phyloP scores from a whole-genome alignment of 2,797 vertebrate species.

The Brachyrhaphis roseni region DNA sequence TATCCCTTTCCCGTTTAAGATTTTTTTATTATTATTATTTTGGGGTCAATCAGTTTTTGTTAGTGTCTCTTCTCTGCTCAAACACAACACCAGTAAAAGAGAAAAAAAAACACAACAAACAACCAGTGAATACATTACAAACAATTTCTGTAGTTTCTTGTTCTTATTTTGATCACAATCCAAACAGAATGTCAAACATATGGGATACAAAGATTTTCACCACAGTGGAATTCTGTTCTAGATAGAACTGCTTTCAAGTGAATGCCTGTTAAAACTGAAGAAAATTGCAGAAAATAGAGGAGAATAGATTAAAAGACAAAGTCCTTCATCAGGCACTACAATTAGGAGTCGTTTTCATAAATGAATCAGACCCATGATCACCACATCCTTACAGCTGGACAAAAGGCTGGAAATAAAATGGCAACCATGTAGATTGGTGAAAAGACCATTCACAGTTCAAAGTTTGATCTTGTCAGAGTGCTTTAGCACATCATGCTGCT shows the following conservation, averaged over 20 bases:
- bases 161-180: not conserved
- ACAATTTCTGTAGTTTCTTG: slow-evolving; percentile 1
- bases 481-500: slow-evolving; percentile 11
- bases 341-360: slow-evolving; percentile 21
- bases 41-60: too few relatives aligned
- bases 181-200: slow-evolving; percentile 6
- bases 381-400: not conserved
- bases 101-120: too few relatives aligned
- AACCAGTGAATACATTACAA: too few relatives aligned
- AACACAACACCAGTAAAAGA: too few relatives aligned
- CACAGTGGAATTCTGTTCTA: not conserved
- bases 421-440: slow-evolving; percentile 16
- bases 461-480: slow-evolving; percentile 11
- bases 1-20: too few relatives aligned
- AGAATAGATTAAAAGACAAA: slow-evolving; percentile 5
- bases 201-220: not conserved
- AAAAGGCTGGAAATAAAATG: slow-evolving; percentile 5
- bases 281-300: slow-evolving; percentile 23
- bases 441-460: slow-evolving; percentile 17
- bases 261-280: not conserved
- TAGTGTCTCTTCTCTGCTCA: too few relatives aligned
- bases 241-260: slow-evolving; percentile 11
- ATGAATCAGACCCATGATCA: slow-evolving; percentile 8
- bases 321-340: not conserved
- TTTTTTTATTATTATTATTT: too few relatives aligned